A percentile compares a stretch with the other conserved stretches of the same genome.
Conservation (phyloP, 2,888 invertebrate species). For the Hololepta plana region DNA sequence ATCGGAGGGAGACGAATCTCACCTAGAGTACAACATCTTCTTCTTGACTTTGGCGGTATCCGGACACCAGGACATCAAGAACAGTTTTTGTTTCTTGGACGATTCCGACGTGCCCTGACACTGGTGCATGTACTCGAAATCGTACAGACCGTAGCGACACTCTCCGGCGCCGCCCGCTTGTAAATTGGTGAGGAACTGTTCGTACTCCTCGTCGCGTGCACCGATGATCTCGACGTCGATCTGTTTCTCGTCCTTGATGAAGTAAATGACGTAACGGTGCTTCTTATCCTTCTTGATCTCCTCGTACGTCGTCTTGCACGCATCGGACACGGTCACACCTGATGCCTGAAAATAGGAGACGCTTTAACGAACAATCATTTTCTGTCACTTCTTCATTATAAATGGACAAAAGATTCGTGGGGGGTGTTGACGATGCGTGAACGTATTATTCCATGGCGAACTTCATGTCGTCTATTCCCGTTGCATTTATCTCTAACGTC, state of each 20-base stretch:
- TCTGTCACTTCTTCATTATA: background rate
- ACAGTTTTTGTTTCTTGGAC: conserved; percentile 93
- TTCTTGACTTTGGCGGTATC: conserved; percentile 88
- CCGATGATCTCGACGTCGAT: conserved; percentile 90
- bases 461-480: no score
- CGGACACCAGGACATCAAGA: conserved; percentile 98
- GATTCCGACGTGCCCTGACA: conserved; percentile 94
- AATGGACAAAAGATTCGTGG: no score
- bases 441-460: no score
- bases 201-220: conserved; percentile 79
- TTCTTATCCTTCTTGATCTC: conserved; percentile 97
- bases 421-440: no score
- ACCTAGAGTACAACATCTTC: conserved; percentile 72
- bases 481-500: no score
- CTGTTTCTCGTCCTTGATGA: conserved; percentile 88
- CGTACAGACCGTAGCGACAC: conserved; percentile 96
- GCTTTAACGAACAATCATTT: conserved; percentile 1
- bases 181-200: conserved; percentile 84
- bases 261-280: conserved; percentile 92
- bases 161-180: conserved; percentile 82
- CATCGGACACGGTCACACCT: conserved; percentile 90
- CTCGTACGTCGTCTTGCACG: conserved; percentile 88
- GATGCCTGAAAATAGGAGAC: conserved; percentile 51
- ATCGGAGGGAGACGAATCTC: conserved; percentile 9
- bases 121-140: conserved; percentile 96